Percentiles rank a stretch among this genome's conserved stretches.
Evolutionary conservation across 2,888 invertebrate species (phyloP).

Genomic region (Philereme vetulata): DNA sequence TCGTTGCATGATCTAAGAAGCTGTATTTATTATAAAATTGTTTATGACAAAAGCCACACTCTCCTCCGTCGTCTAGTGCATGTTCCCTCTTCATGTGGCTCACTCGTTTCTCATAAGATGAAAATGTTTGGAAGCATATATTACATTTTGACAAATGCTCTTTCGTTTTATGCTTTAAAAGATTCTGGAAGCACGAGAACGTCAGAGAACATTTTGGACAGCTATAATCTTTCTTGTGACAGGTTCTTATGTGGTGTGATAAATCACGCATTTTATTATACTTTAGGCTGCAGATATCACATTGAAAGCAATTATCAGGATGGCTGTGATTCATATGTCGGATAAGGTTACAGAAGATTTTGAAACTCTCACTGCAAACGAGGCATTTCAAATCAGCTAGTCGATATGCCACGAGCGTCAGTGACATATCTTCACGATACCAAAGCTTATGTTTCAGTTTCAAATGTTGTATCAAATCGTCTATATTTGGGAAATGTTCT

Average conservation of each 20-base stretch:
- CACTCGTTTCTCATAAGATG: slow-evolving; percentile 53
- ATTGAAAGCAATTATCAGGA: slow-evolving; percentile 48
- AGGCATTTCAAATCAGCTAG: slow-evolving; percentile 63
- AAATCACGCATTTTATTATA: slow-evolving; percentile 65
- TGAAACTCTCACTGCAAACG: slow-evolving; percentile 54
- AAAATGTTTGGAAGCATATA: slow-evolving; percentile 62
- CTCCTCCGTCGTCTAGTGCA: slow-evolving; percentile 42
- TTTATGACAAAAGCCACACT: slow-evolving; percentile 64
- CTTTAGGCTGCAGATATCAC: slow-evolving; percentile 54
- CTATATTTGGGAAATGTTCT: slow-evolving; percentile 32
- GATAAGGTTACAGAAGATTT: slow-evolving; percentile 56
- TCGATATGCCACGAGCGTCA: slow-evolving; percentile 55
- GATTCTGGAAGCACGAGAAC: slow-evolving; percentile 49
- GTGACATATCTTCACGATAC: slow-evolving; percentile 52
- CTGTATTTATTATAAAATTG: slow-evolving; percentile 58
- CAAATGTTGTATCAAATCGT: slow-evolving; percentile 52
- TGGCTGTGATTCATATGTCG: slow-evolving; percentile 65
- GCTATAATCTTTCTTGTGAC: slow-evolving; percentile 56
- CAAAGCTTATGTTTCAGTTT: slow-evolving; percentile 55
- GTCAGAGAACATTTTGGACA: slow-evolving; percentile 56
- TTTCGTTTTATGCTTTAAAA: slow-evolving; percentile 57
- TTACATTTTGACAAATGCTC: slow-evolving; percentile 64
- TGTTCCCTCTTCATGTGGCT: slow-evolving; percentile 66
- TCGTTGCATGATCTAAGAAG: slow-evolving; percentile 60
- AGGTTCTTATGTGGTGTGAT: slow-evolving; percentile 53